A percentile compares a stretch with the other conserved stretches of the same genome.
Evolutionary conservation across 2,797 vertebrate genomes (phyloP).

Genomic region (Girardinus metallicus): DNA sequence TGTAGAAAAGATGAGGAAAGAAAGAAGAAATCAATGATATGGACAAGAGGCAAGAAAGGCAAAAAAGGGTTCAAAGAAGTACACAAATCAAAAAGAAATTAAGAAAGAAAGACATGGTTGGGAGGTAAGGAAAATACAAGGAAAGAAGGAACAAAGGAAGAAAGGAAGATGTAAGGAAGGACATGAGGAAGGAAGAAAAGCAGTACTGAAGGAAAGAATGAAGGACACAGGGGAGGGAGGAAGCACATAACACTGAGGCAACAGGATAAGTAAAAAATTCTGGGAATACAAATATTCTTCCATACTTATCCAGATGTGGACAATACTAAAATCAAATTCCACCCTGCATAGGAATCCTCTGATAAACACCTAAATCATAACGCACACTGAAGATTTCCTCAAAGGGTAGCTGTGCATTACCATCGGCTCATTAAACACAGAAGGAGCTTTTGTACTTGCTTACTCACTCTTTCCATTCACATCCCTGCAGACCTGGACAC

Average conservation of each 20-base stretch:
- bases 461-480: conserved; percentile 32
- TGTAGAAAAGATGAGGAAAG: neutral
- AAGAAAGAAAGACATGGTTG: neutral
- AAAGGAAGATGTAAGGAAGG: neutral
- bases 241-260: neutral
- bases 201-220: neutral
- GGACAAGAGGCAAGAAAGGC: neutral
- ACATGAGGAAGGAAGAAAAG: neutral
- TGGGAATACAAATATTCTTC: neutral
- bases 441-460: conserved; percentile 35
- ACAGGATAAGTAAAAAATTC: neutral
- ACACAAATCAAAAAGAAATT: neutral
- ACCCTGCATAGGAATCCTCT: conserved; percentile 7
- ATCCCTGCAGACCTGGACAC: conserved; percentile 50
- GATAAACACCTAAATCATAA: conserved; percentile 29
- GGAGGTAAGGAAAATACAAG: neutral
- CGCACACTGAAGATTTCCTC: conserved; percentile 42
- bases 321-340: neutral
- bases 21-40: neutral
- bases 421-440: conserved; percentile 56
- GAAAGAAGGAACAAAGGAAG: neutral
- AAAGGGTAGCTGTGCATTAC: conserved; percentile 53
- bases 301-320: neutral
- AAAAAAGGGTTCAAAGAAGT: neutral
- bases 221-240: neutral